Base-by-base conservation (phyloP, 2,888 invertebrate genomes). In the Rambutsinella grinnellia region DNA sequence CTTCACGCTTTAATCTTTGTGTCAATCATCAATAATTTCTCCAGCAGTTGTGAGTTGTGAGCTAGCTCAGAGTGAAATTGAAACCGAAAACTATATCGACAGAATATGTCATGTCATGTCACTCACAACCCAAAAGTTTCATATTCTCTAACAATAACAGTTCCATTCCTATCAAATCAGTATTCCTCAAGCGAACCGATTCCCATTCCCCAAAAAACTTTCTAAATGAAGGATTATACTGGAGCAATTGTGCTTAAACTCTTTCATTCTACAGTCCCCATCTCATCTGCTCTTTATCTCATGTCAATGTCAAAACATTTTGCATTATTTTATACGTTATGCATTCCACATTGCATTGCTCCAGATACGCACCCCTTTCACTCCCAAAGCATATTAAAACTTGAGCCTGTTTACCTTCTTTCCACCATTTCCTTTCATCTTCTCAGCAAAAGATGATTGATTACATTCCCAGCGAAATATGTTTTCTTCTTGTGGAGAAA, bases 351-450 rank as follows among this genome's bases (percentile, higher is more conserved):
- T 36, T 36, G 6, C 36, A n/a, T n/a, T 36, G 6, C 36, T 36
- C 13, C 36, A 36, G 13, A 5, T 36, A n/a, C n/a, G 36, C 36
- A 36, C 36, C 36, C 36, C 36, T 5, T 36, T 36, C 36, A 5
- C 36, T 36, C 13, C 36, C 13, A 8, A 36, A 8, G 36, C 36
- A 36, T 13, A 27, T 60, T 26, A 23, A 21, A 68, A 58, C 49
- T n/a, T 60, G 60, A 57, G 54, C 56, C 70, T 70, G 62, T 70
- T 70, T 70, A 62, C 70, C 70, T 70, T 70, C 36, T 13, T 36
- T 36, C 36, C 5, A 36, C 36, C 13, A 36, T 36, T 36, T 36
- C 13, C 36, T 36, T 36, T 36, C 36, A 36, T 36, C 36, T 36
- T 36, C 54, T 49, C 27, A 28, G 54, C 23, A 56, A 24, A 36